A percentile compares a stretch with the other conserved stretches of the same genome.
Evolutionary conservation across 2,797 vertebrate species (phyloP).

Genomic region (Chelonia mydas): DNA sequence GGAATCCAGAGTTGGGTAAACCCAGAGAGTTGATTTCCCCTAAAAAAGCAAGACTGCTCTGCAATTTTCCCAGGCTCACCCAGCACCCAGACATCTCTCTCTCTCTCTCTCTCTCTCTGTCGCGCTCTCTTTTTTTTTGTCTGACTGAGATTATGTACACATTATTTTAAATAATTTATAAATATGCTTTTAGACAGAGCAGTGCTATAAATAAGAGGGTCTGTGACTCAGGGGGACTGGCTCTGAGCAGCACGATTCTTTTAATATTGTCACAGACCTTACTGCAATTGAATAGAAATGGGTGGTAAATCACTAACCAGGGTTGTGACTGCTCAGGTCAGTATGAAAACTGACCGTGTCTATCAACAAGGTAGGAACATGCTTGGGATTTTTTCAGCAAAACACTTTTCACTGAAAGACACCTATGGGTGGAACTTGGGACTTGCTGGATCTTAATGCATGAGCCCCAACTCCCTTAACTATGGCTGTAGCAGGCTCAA

Average conservation of each 20-base stretch:
- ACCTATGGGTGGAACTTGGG: too few relatives aligned
- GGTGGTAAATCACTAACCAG: slow-evolving; percentile 11
- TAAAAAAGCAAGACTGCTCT: slow-evolving; percentile 11
- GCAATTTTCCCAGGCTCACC: not conserved
- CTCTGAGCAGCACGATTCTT: not conserved
- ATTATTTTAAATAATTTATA: slow-evolving; percentile 3
- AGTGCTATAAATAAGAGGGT: slow-evolving; percentile 27
- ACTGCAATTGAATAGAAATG: not conserved
- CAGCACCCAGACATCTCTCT: not conserved
- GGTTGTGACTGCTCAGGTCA: not conserved
- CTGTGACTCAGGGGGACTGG: not conserved
- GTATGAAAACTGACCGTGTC: not conserved
- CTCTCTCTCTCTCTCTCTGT: too few relatives aligned
- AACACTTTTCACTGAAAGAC: too few relatives aligned
- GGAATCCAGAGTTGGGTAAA: not conserved
- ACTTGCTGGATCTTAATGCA: too few relatives aligned
- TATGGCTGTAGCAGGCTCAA: too few relatives aligned
- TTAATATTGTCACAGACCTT: not conserved
- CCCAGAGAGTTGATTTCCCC: not conserved
- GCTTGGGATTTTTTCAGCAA: not conserved
- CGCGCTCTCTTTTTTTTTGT: not conserved
- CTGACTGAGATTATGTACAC: not conserved
- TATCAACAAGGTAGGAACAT: not conserved
- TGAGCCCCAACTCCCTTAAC: too few relatives aligned
- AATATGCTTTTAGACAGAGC: too few relatives aligned